phyloP scores from a whole-genome alignment of 2,797 vertebrate genomes.

The Eulemur coronatus region DNA sequence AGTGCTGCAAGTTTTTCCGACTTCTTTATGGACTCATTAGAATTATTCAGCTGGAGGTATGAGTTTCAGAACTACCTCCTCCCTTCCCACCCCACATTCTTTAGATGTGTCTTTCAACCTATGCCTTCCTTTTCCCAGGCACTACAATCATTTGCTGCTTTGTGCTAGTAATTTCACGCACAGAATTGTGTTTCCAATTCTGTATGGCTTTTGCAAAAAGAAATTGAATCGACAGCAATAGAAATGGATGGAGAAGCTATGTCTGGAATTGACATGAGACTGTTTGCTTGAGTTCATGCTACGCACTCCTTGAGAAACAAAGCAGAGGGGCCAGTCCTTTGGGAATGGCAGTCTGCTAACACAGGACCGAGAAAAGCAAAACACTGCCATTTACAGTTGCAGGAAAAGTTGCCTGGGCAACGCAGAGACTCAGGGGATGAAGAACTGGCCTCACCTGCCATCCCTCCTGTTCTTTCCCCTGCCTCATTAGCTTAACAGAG shows the following conservation, averaged over 20 bases:
- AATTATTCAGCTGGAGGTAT: neutral
- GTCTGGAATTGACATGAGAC: neutral
- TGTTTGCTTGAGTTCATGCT: constrained; percentile 8
- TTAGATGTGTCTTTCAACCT: neutral
- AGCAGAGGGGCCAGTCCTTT: neutral
- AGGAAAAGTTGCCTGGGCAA: constrained; percentile 42
- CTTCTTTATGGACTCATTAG: neutral
- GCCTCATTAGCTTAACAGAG: constrained; percentile 45
- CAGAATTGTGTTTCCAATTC: constrained; percentile 6
- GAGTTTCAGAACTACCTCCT: neutral
- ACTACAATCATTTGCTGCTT: neutral
- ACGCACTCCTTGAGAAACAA: constrained; percentile 28
- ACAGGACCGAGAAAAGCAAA: neutral
- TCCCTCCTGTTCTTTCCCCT: neutral
- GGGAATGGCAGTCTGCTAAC: neutral
- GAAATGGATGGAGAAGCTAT: constrained; percentile 36
- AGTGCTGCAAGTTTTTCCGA: neutral
- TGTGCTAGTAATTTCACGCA: neutral
- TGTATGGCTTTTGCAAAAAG: constrained; percentile 16
- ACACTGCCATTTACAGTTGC: neutral
- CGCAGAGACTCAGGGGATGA: neutral
- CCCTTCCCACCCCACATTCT: neutral
- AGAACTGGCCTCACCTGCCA: constrained; percentile 15
- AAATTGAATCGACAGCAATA: neutral
- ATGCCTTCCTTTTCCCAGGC: neutral